A percentile compares a stretch with the other conserved stretches of the same genome.
phyloP scores from a whole-genome alignment of 2,888 invertebrate species.

The Rhamnusium bicolor region DNA sequence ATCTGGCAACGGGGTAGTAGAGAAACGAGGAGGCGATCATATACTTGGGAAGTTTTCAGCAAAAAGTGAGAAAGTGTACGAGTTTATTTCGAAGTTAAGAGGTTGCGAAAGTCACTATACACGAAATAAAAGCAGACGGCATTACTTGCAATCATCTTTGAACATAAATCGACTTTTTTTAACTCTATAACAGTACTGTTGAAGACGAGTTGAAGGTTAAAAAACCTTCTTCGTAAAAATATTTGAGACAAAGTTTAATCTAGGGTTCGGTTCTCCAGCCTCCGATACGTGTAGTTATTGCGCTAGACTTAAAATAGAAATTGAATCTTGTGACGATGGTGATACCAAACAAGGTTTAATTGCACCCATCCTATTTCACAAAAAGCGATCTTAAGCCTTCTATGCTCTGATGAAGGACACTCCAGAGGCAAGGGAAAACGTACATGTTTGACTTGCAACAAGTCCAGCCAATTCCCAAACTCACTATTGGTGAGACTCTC shows the following conservation, averaged over 20 bases:
- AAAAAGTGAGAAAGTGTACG: no score
- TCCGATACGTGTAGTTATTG: slow-evolving; percentile 24
- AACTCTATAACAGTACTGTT: no score
- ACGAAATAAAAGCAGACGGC: no score
- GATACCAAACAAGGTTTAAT: slow-evolving; percentile 27
- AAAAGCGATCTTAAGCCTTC: slow-evolving; percentile 41
- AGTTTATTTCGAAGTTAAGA: no score
- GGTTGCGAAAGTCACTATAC: no score
- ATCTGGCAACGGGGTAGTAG: no score
- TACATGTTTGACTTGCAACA: slow-evolving; percentile 27
- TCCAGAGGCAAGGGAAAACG: slow-evolving; percentile 11
- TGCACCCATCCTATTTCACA: slow-evolving; percentile 36
- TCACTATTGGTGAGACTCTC: slow-evolving; percentile 40
- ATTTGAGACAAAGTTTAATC: slow-evolving; percentile 32
- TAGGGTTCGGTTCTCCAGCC: slow-evolving; percentile 19
- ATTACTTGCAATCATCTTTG: no score
- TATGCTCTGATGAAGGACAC: slow-evolving; percentile 41
- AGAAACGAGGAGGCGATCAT: no score
- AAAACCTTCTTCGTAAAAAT: slow-evolving; percentile 34
- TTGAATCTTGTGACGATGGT: slow-evolving; percentile 1
- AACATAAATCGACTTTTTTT: no score
- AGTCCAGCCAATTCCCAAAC: slow-evolving; percentile 36
- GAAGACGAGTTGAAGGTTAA: no score
- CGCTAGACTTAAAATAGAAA: slow-evolving; percentile 18
- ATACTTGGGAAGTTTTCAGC: no score